Evolutionary conservation across 2,797 vertebrate species (phyloP).

Genomic region (Sebastes steindachneri): DNA sequence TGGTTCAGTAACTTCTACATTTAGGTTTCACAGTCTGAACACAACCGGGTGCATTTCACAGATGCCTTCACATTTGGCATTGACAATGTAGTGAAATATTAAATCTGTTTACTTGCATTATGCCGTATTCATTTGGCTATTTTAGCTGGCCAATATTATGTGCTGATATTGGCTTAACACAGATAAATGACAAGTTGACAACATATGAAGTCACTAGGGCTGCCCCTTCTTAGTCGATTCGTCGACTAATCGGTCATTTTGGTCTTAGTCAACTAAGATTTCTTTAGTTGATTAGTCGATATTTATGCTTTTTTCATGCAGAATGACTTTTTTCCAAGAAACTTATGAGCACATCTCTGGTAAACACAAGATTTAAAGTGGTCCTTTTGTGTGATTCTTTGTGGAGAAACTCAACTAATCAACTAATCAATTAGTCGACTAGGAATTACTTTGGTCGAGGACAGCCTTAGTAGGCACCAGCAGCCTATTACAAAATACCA

Average conservation of each 20-base stretch:
- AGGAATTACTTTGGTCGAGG: too few relatives aligned
- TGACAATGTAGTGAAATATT: neutral
- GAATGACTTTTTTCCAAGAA: too few relatives aligned
- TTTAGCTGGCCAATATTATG: neutral
- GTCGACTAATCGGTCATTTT: too few relatives aligned
- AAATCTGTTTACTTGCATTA: neutral
- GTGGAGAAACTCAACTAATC: too few relatives aligned
- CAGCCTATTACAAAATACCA: neutral
- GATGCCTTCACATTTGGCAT: neutral
- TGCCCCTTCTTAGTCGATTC: too few relatives aligned
- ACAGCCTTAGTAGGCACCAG: neutral
- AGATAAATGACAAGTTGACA: neutral
- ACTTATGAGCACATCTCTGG: too few relatives aligned
- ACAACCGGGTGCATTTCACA: slow-evolving; percentile 9
- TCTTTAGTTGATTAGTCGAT: too few relatives aligned
- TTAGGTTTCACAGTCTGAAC: slow-evolving; percentile 34
- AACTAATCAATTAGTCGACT: too few relatives aligned
- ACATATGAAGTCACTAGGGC: fast-evolving
- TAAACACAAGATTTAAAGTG: too few relatives aligned
- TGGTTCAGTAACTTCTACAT: slow-evolving; percentile 31
- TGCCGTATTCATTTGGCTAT: neutral
- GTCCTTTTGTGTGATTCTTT: too few relatives aligned
- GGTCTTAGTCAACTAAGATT: too few relatives aligned
- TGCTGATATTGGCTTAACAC: neutral
- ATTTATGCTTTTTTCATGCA: too few relatives aligned